Conservation (phyloP, 2,113 vertebrate species). For the Laticauda laticaudata region DNA sequence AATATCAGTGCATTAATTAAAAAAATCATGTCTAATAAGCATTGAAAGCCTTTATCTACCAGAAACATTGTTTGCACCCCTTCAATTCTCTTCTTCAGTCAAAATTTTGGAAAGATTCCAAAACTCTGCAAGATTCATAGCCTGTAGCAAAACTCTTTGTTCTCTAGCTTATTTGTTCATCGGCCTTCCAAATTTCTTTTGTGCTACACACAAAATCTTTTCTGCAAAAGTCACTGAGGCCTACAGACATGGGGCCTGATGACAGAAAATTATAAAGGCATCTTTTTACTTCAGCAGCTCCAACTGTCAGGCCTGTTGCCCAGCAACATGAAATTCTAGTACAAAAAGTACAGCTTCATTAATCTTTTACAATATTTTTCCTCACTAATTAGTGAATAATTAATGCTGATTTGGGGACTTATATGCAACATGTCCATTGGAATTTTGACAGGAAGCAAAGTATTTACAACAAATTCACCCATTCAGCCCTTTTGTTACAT, state of each 20-base stretch:
- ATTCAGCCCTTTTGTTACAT: not conserved
- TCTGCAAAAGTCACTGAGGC: conserved; percentile 28
- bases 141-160: conserved; percentile 4
- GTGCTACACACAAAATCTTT: conserved; percentile 1
- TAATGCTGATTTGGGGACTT: conserved; percentile 45
- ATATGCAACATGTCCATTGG: conserved; percentile 22
- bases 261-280: conserved; percentile 26
- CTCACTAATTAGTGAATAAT: conserved; percentile 69
- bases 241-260: conserved; percentile 37
- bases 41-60: not conserved
- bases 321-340: conserved; percentile 59
- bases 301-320: conserved; percentile 55
- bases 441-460: conserved; percentile 25
- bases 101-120: not conserved
- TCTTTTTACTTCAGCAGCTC: conserved; percentile 36
- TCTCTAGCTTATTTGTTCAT: not conserved
- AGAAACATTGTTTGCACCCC: not conserved
- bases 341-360: conserved; percentile 60
- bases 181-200: not conserved
- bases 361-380: conserved; percentile 68
- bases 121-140: not conserved
- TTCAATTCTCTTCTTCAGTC: not conserved
- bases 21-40: not conserved
- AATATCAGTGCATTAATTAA: not conserved
- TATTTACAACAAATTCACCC: conserved; percentile 1